Evolutionary conservation across 2,113 vertebrate species (phyloP), one percentile per base, ranked within the genome.

Genomic region (Megaptera novaeangliae): DNA sequence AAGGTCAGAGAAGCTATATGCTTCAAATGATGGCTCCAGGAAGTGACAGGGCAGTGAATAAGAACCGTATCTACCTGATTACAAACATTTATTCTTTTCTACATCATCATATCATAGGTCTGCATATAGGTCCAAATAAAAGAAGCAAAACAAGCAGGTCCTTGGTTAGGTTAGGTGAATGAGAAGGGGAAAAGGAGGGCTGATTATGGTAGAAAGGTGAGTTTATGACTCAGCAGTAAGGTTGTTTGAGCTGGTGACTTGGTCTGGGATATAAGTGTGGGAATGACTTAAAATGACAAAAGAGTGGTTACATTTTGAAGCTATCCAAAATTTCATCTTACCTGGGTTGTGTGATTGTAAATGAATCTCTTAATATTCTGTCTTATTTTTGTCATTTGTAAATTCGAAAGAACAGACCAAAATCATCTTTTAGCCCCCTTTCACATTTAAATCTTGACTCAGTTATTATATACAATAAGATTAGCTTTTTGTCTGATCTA

Each of bases 401-500:
- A 93, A 91, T 72, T 84, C 25, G 36, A 77, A 78, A 80, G 12
- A 34, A 49, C 8, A 83, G 36, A 57, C 18, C 36, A 93, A 93
- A 78, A 34, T 90, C 9, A 61, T 75, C 36, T 31, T 59, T 94
- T 68, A 14, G 8, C n/a, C 12, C 5, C 31, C 27, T 55, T 90
- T 86, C 44, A 44, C 49, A n/a, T 49, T 90, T 84, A 91, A 83
- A 83, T 88, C 55, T 94, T 81, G 44, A 25, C 12, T 92, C n/a
- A 20, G 6, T 64, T 44, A 39, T 64, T 44, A 39, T 52, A 23
- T 21, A 44, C 15, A 87, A 8, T 31, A 36, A 39, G 7, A 23
- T 66, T 64, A 57, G 21, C 2, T 66, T 97, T 78, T 89, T 68
- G 8, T 59, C 46, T 94, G 23, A 84, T 52, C 59, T 68, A 63